phyloP scores from a whole-genome alignment of 2,888 invertebrate species.

The Phorcus lineatus region DNA sequence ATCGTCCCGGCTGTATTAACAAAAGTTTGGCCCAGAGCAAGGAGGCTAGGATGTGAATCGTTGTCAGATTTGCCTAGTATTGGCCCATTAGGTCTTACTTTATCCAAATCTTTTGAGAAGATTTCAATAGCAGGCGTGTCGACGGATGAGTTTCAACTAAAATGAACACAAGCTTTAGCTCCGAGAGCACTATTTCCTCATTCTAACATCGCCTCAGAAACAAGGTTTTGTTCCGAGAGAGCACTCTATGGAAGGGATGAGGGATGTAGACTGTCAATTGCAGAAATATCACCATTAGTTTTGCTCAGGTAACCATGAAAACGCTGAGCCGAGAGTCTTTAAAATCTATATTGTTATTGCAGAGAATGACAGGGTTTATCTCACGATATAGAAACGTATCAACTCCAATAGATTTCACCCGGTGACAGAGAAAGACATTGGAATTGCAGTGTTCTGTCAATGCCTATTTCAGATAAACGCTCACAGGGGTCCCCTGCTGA shows the following conservation, averaged over 20 bases:
- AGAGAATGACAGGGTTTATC: neutral
- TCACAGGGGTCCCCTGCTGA: neutral
- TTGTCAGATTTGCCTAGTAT: conserved; percentile 8
- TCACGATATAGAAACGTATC: neutral
- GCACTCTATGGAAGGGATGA: neutral
- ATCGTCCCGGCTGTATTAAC: neutral
- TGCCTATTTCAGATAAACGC: neutral
- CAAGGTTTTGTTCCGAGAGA: neutral
- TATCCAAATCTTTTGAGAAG: conserved; percentile 8
- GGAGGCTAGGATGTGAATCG: neutral
- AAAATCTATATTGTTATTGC: neutral
- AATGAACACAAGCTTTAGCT: neutral
- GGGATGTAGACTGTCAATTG: neutral
- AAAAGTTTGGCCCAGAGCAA: neutral
- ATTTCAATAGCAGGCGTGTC: conserved; percentile 11
- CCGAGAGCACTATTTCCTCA: neutral
- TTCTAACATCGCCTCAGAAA: neutral
- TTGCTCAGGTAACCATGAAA: conserved; percentile 11
- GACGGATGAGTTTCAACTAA: neutral
- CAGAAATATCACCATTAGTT: conserved; percentile 11
- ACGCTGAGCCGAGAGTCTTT: neutral
- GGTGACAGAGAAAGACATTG: neutral
- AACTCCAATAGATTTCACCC: conserved; percentile 7
- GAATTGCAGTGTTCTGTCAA: neutral
- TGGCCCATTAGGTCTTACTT: neutral